Percentiles rank a stretch among this genome's conserved stretches.
Evolutionary conservation across 2,797 vertebrate genomes (phyloP).

Genomic region (Tachyglossus aculeatus): DNA sequence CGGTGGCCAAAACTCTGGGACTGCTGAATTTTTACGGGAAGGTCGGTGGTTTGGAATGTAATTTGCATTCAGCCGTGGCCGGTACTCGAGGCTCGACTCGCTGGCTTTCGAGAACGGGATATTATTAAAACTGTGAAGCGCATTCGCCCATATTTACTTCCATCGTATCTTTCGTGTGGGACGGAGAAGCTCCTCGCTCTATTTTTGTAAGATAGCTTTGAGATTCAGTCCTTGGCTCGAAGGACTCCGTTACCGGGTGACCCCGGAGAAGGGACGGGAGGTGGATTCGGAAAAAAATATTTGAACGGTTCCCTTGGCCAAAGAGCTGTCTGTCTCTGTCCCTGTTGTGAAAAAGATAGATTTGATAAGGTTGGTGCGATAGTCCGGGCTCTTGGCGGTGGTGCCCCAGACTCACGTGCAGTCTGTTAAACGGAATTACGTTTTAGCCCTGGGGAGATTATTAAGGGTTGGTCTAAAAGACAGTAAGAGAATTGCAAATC

Average conservation of each 20-base stretch:
- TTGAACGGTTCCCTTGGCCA: conserved; percentile 28
- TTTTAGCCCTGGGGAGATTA: no score
- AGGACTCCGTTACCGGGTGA: background rate
- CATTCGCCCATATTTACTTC: background rate
- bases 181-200: background rate
- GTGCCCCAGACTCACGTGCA: no score
- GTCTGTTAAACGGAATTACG: no score
- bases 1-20: background rate
- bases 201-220: no score
- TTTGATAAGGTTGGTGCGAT: no score
- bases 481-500: no score
- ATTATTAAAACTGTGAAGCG: background rate
- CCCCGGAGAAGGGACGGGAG: background rate
- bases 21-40: conserved; percentile 14
- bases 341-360: no score
- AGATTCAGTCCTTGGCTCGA: background rate
- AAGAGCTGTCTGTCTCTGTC: no score
- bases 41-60: conserved; percentile 1
- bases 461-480: no score
- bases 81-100: background rate
- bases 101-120: background rate
- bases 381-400: no score
- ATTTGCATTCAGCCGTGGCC: background rate
- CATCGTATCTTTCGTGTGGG: background rate
- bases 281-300: background rate